These are phyloP conservation scores for Pachycephala philippinensis DNA, from an alignment of 2,113 vertebrate species.

Conservation along the genomic window DNA sequence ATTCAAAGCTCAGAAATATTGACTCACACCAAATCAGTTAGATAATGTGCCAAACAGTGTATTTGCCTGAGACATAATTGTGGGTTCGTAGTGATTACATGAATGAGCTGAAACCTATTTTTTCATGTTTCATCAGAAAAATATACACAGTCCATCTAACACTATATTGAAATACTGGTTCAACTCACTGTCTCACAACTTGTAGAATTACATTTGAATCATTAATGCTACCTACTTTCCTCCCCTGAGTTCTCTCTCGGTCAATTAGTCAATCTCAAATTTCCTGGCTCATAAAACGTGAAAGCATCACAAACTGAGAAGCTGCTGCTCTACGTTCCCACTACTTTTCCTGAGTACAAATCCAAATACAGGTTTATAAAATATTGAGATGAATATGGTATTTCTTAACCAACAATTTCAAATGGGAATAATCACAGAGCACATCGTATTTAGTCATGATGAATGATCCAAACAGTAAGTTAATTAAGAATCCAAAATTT, in stretches of 20 bases:
- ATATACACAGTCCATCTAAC: neutral
- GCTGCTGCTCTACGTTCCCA: no score
- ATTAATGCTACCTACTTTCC: neutral
- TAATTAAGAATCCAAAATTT: neutral
- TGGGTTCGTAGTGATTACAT: neutral
- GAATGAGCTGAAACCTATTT: neutral
- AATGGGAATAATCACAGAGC: neutral
- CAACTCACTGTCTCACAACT: neutral
- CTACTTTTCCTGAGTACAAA: neutral
- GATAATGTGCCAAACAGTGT: neutral
- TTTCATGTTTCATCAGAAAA: neutral
- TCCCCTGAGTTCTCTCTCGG: neutral
- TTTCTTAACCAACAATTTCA: neutral
- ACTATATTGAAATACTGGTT: neutral
- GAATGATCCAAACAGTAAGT: neutral
- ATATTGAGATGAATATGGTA: accelerated
- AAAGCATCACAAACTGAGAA: neutral
- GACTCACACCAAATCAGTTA: neutral
- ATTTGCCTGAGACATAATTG: neutral
- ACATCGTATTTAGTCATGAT: neutral
- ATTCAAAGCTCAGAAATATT: neutral
- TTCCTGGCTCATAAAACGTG: neutral
- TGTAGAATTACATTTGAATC: neutral
- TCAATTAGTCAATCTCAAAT: neutral
- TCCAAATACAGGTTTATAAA: neutral